A percentile compares a stretch with the other conserved stretches of the same genome.
Evolutionary conservation across 2,888 invertebrate species (phyloP).

Genomic region (Ichneumoninae sp.): DNA sequence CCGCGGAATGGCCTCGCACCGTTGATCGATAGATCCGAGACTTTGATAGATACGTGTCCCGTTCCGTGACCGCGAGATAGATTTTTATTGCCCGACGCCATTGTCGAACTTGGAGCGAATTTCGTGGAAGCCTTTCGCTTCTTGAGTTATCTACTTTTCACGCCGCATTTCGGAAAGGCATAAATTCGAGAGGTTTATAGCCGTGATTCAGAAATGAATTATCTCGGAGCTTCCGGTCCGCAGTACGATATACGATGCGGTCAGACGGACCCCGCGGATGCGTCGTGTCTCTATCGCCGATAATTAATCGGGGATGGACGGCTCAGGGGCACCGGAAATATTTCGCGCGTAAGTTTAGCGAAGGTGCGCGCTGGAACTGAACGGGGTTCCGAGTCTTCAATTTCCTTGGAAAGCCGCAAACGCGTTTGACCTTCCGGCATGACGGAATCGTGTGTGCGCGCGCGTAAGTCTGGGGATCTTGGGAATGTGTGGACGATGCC

Average conservation of each 20-base stretch:
- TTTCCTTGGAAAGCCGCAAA: conserved; percentile 70
- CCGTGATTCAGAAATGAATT: conserved; percentile 63
- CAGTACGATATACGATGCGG: conserved; percentile 57
- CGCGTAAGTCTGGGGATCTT: not conserved
- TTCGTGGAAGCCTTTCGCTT: conserved; percentile 37
- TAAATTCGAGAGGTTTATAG: conserved; percentile 46
- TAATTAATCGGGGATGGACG: conserved; percentile 59
- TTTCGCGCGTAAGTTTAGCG: conserved; percentile 41
- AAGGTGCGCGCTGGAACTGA: conserved; percentile 14
- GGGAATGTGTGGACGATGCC: not conserved
- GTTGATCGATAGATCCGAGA: conserved; percentile 56
- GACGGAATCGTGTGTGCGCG: conserved; percentile 37
- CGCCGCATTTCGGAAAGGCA: conserved; percentile 16
- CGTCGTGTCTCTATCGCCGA: conserved; percentile 58
- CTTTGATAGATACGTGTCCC: conserved; percentile 59
- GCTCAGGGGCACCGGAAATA: not conserved
- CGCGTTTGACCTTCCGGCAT: conserved; percentile 44
- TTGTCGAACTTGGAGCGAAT: conserved; percentile 22
- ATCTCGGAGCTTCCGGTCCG: conserved; percentile 59
- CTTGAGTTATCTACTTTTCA: conserved; percentile 47
- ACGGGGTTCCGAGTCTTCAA: conserved; percentile 54
- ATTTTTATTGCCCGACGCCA: conserved; percentile 14
- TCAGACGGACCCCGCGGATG: conserved; percentile 46
- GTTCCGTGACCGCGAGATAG: conserved; percentile 51
- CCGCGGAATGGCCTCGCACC: conserved; percentile 5